Evolutionary conservation across 1,140 invertebrate species (phyloP).

Genomic region (Eurosta solidaginis): DNA sequence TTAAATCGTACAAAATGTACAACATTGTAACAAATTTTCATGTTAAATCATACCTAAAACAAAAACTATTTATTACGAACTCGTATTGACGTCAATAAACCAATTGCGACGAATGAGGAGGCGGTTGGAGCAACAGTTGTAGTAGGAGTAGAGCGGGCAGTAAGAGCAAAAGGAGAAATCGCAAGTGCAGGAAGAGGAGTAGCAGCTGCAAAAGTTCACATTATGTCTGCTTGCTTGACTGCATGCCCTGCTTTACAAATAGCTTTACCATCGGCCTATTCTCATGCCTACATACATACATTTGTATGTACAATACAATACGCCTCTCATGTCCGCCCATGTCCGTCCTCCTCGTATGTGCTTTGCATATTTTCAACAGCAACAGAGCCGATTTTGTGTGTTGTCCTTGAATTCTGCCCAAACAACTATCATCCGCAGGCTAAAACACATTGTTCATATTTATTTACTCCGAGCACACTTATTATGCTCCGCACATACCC

Average conservation of each 20-base stretch:
- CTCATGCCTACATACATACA: too few relatives aligned
- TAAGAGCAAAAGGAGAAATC: too few relatives aligned
- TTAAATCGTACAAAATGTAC: background rate
- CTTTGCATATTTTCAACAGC: slow-evolving; percentile 14
- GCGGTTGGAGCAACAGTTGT: too few relatives aligned
- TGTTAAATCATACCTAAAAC: background rate
- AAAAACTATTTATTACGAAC: background rate
- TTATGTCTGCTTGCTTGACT: background rate
- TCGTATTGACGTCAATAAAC: background rate
- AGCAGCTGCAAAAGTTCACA: background rate
- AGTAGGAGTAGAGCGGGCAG: too few relatives aligned
- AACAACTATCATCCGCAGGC: background rate
- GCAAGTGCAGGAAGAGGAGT: background rate
- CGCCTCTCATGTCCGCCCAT: too few relatives aligned
- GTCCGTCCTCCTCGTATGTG: too few relatives aligned
- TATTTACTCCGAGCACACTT: slow-evolving; percentile 15
- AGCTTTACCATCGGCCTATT: background rate
- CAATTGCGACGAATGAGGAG: too few relatives aligned
- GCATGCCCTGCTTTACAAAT: too few relatives aligned
- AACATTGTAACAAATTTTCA: background rate
- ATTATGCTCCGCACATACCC: too few relatives aligned
- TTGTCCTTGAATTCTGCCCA: slow-evolving; percentile 13
- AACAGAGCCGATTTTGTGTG: slow-evolving; percentile 3
- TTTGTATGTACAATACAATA: too few relatives aligned
- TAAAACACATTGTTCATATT: background rate